Base-by-base conservation (phyloP, 1,140 invertebrate genomes). In the Eciton burchellii region DNA sequence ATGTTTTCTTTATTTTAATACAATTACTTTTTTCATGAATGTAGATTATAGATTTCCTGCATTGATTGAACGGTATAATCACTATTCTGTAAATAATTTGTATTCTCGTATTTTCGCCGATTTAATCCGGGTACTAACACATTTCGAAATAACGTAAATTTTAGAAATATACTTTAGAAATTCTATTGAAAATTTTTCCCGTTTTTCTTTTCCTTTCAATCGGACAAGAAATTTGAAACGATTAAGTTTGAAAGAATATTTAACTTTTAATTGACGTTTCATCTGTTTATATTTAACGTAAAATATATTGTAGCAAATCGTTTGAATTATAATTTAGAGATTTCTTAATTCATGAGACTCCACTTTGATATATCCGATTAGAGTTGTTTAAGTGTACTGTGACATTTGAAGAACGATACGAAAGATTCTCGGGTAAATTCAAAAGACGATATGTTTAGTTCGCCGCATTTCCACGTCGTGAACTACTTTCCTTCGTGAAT, bases 401-500 rank as follows among this genome's bases (percentile, higher is more conserved):
- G 0, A 1, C 11, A 65, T 3, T 41, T 66, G 16, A 5, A 29
- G 11, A 12, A 16, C 35, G 24, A 45, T 29, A 41, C 1, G 16
- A 16, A n/a, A 26, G n/a, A 70, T 57, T 70, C 70, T 70, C 21
- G 24, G 52, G 35, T 6, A 16, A 14, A 12, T 47, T 29, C 14
- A 29, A n/a, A n/a, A 68, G 35, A 49, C 56, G 57, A 68, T 21
- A 29, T 16, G 35, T 4, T 66, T 21, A 9, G 63, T 68, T 68
- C 56, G 56, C 12, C 16, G 56, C 68, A 79, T 79, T 68, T 12
- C n/a, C 56, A 16, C 24, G 29, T 70, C 35, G n/a, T 79, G 63
- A 79, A 79, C 74, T 79, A 79, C 63, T 79, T 68, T 79, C 74
- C n/a, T n/a, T n/a, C n/a, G 14, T 35, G 49, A 68, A 41, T 54